Evolutionary conservation across 2,888 invertebrate species (phyloP), one percentile per base, ranked within the genome.

Genomic region (Drosophila heteroneura): DNA sequence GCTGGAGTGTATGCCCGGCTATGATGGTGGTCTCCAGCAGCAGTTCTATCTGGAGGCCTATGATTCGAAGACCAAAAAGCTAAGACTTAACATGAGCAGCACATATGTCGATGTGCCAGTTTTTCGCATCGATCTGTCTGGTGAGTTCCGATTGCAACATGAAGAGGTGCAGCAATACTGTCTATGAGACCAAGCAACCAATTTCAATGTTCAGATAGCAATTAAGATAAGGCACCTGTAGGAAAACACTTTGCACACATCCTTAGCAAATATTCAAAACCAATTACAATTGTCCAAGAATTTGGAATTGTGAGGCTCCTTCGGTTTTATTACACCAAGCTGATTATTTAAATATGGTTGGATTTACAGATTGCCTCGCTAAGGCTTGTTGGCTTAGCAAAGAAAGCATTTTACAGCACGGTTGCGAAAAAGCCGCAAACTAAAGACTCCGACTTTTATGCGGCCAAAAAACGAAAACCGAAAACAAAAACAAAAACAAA

Each of bases 1-100:
- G 90, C 96, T 98, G 70, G 97, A 97, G 87, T 98, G 98, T 93
- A 95, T 97, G 70, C 95, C 97, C 0, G 98, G 98, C 53, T 97
- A 97, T 93, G 97, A 98, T 91, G 98, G 98, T 2, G 98, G 98
- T 0, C 95, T 98, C 70, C 96, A 97, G 51, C 98, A 98, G 93
- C 95, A 96, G 76, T 98, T 98, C 93, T 94, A 96, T 62, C 94
- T 98, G 70, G 97, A 98, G 93, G 97, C 97, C 1, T 95, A 97
- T 87, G 97, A 97, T 86, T 96, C 96, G 0, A 94, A 95, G 84
- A 96, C 96, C 26, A 96, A 96, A 89, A 95, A 95, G 76, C 94
- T 96, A 41, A 94, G 96, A 63, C 94, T 96, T 76, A 97, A 97
- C 92, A 94, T 96, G 81, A 96, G 95, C 81, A 96, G 96, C 83